A percentile compares a stretch with the other conserved stretches of the same genome.
Evolutionary conservation across 2,113 vertebrate genomes (phyloP).

Genomic region (Uria aalge): DNA sequence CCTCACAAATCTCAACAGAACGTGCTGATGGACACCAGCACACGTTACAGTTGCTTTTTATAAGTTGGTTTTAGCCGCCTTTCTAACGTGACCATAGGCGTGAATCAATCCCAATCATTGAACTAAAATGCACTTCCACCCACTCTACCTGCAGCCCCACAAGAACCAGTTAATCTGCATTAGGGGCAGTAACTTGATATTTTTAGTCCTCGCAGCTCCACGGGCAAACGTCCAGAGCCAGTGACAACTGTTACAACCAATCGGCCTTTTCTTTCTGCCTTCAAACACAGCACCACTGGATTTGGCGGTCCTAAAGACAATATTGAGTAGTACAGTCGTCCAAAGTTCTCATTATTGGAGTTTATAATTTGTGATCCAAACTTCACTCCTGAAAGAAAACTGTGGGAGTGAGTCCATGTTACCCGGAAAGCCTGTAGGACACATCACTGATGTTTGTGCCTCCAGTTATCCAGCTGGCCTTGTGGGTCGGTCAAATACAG

Average conservation of each 20-base stretch:
- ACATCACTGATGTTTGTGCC: not conserved
- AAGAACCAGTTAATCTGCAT: not conserved
- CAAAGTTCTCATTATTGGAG: not conserved
- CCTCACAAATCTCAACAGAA: not conserved
- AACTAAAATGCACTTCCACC: not conserved
- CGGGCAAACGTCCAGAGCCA: too few relatives aligned
- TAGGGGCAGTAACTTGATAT: not conserved
- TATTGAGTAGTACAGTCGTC: rapidly evolving
- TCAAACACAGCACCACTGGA: not conserved
- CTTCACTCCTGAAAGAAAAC: not conserved
- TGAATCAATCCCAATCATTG: not conserved
- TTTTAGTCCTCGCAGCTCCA: not conserved
- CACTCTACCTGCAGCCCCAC: too few relatives aligned
- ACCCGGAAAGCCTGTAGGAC: not conserved
- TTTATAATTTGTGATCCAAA: not conserved
- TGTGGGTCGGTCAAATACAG: slow-evolving; percentile 8
- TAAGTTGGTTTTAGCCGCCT: not conserved
- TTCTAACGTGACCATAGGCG: not conserved
- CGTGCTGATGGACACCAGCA: not conserved
- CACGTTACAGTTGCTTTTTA: not conserved
- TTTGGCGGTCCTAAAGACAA: rapidly evolving
- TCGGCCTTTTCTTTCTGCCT: not conserved
- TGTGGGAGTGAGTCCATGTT: rapidly evolving
- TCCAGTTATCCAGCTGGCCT: not conserved
- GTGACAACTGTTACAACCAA: too few relatives aligned